These are phyloP conservation scores for Poeciliopsis paucimaculata DNA, from an alignment of 2,797 vertebrate genomes.

Conservation along the genomic window DNA sequence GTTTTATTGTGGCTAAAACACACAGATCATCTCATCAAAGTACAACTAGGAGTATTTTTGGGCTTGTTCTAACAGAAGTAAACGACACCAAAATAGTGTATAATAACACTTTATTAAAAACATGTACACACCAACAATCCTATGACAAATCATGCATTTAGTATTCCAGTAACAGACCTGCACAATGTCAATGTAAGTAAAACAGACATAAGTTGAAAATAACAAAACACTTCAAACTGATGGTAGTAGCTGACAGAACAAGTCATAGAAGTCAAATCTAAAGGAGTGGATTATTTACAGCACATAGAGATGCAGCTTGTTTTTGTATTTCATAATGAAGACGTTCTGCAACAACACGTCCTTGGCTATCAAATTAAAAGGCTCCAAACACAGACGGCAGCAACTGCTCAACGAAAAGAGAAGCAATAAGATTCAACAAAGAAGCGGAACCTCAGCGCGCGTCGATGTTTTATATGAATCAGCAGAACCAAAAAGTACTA, in stretches of 20 bases:
- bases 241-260: background rate
- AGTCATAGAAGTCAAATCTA: background rate
- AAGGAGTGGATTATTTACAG: background rate
- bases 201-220: background rate
- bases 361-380: background rate
- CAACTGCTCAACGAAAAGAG: background rate
- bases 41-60: too few relatives aligned
- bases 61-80: background rate
- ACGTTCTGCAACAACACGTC: background rate
- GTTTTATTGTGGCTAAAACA: background rate
- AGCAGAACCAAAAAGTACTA: background rate
- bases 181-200: background rate
- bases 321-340: background rate
- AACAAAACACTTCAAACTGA: background rate
- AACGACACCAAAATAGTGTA: background rate
- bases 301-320: background rate
- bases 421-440: background rate
- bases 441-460: background rate
- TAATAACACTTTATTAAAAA: slow-evolving; percentile 9
- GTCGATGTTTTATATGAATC: background rate
- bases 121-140: background rate
- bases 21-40: background rate
- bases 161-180: background rate
- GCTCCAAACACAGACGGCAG: background rate
- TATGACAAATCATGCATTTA: background rate